These are phyloP conservation scores for Heteromurus nitidus DNA, from an alignment of 2,888 invertebrate species.

Conservation along the genomic window DNA sequence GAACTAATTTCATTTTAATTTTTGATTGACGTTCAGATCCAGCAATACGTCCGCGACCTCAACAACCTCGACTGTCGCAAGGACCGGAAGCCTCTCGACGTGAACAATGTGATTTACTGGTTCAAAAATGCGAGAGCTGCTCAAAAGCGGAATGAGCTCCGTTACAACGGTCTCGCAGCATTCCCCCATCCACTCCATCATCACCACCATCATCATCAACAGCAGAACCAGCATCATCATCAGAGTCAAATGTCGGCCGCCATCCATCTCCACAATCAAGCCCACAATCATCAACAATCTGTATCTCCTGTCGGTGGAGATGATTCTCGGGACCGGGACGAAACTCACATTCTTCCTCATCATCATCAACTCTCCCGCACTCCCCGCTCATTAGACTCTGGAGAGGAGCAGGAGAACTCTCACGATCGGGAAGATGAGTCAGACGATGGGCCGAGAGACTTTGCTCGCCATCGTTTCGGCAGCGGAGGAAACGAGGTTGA, in stretches of 20 bases:
- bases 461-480: conserved; percentile 33
- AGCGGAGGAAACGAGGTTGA: no score
- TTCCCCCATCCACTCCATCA: conserved; percentile 76
- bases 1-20: no score
- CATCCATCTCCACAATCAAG: conserved; percentile 54
- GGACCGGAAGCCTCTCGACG: conserved; percentile 94
- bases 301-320: conserved; percentile 39
- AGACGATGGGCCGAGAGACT: conserved; percentile 34
- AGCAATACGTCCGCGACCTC: conserved; percentile 94
- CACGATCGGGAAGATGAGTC: conserved; percentile 54
- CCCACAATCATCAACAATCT: conserved; percentile 47
- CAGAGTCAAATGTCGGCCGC: conserved; percentile 29
- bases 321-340: conserved; percentile 22
- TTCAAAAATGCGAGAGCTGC: conserved; percentile 98
- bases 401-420: conserved; percentile 53
- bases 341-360: not conserved
- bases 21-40: conserved; percentile 79
- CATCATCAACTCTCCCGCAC: conserved; percentile 49
- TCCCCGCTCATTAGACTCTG: conserved; percentile 53
- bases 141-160: conserved; percentile 89
- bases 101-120: conserved; percentile 97
- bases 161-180: conserved; percentile 75
- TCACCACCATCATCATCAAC: conserved; percentile 71
- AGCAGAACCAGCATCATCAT: conserved; percentile 37
- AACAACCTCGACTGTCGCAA: conserved; percentile 94